Conservation (phyloP, 2,797 vertebrate species). For the Sebastes oblongus region DNA sequence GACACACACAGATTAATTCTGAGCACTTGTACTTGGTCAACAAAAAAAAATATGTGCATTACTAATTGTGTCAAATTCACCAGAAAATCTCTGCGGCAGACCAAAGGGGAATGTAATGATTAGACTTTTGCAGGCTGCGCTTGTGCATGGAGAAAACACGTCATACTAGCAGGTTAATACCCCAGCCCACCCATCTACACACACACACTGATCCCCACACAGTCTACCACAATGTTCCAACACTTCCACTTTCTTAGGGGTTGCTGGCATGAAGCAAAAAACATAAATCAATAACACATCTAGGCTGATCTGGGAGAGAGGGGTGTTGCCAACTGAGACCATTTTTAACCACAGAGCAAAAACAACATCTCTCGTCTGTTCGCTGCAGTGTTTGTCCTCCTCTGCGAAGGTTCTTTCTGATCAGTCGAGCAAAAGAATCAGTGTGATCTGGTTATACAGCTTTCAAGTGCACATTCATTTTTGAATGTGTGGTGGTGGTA, state of each 20-base stretch:
- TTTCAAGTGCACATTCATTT: constrained; percentile 10
- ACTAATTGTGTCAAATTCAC: constrained; percentile 34
- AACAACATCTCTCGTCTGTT: constrained; percentile 5
- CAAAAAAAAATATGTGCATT: background rate
- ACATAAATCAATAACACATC: constrained; percentile 65
- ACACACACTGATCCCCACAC: constrained; percentile 16
- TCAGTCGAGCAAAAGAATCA: constrained; percentile 41
- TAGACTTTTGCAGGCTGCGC: background rate
- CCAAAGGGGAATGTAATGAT: background rate
- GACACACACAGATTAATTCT: background rate
- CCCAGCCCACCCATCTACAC: constrained; percentile 1
- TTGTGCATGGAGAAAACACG: background rate
- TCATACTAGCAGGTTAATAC: background rate
- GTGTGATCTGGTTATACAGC: constrained; percentile 1
- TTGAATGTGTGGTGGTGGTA: background rate
- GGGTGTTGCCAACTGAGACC: constrained; percentile 44
- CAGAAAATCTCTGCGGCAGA: background rate
- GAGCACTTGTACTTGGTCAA: constrained; percentile 12
- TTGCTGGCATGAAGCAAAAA: constrained; percentile 43
- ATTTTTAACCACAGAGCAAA: constrained; percentile 41
- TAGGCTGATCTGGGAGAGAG: constrained; percentile 26
- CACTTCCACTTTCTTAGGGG: constrained; percentile 50
- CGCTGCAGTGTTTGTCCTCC: constrained; percentile 32
- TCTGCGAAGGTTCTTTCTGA: constrained; percentile 15
- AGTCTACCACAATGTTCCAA: constrained; percentile 22